Conservation (phyloP, 2,797 vertebrate species). For the Lepus oiostolus region DNA sequence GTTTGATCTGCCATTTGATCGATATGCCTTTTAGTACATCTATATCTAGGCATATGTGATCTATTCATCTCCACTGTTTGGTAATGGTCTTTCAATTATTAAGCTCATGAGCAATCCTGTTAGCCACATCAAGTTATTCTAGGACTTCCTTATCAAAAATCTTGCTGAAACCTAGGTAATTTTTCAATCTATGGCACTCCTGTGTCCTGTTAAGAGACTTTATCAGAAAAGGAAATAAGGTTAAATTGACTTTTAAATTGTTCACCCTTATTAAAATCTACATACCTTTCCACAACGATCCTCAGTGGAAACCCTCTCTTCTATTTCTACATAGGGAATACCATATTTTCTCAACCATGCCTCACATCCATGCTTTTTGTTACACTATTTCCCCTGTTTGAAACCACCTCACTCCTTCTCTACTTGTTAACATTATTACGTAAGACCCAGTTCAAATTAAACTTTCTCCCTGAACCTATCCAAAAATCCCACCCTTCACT, state of each 20-base stretch:
- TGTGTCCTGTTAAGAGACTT: not conserved
- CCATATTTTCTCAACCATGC: not conserved
- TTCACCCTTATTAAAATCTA: not conserved
- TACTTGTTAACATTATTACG: conserved; percentile 27
- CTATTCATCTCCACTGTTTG: not conserved
- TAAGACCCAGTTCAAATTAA: not conserved
- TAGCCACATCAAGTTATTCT: not conserved
- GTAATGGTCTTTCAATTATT: not conserved
- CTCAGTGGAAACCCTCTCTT: not conserved
- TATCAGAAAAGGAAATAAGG: not conserved
- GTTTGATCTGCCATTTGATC: not conserved
- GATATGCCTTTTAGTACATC: not conserved
- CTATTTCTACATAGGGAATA: not conserved
- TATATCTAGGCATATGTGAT: not conserved
- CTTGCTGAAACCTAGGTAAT: not conserved
- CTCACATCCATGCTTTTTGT: not conserved
- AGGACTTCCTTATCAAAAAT: not conserved
- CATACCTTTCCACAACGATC: not conserved
- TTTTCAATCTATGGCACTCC: not conserved
- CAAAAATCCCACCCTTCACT: not conserved
- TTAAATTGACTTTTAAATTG: conserved; percentile 5
- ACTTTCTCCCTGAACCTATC: not conserved
- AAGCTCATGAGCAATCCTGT: not conserved
- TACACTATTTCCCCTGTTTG: not conserved
- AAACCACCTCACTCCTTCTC: not conserved